phyloP scores from a whole-genome alignment of 2,888 invertebrate species.

The Apomyelois bistriatella region DNA sequence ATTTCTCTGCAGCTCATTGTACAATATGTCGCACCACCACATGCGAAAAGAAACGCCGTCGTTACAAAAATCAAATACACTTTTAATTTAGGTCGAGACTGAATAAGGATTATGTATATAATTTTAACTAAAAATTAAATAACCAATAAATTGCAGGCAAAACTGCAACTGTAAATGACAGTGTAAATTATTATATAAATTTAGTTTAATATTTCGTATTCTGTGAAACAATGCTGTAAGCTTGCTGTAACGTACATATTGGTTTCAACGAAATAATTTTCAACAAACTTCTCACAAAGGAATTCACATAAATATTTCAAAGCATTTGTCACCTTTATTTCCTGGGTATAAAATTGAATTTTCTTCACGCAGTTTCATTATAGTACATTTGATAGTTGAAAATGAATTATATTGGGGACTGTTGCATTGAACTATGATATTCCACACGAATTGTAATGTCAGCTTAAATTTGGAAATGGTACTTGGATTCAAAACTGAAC shows the following conservation, averaged over 20 bases:
- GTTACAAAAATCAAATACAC: no score
- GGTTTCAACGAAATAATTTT: constrained; percentile 1
- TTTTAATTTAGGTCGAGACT: no score
- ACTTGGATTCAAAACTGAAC: no score
- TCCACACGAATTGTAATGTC: constrained; percentile 15
- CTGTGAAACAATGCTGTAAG: no score
- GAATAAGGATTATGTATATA: no score
- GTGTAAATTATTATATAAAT: no score
- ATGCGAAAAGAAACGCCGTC: no score
- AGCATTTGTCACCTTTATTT: constrained; percentile 6
- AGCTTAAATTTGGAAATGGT: background rate
- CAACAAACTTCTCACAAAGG: background rate
- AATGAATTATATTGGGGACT: constrained; percentile 25
- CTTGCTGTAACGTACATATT: background rate
- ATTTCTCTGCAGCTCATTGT: no score
- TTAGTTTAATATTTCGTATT: background rate
- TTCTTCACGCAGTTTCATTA: constrained; percentile 17
- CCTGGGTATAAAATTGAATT: constrained; percentile 11
- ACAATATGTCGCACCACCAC: no score
- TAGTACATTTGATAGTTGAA: constrained; percentile 28
- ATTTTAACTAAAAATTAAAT: no score
- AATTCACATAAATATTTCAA: constrained; percentile 2
- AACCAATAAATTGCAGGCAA: no score
- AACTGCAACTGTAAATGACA: no score
- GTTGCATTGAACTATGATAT: constrained; percentile 29